phyloP scores from a whole-genome alignment of 53 echinoderm and acorn worm genomes.

The Pentamera pediparva region DNA sequence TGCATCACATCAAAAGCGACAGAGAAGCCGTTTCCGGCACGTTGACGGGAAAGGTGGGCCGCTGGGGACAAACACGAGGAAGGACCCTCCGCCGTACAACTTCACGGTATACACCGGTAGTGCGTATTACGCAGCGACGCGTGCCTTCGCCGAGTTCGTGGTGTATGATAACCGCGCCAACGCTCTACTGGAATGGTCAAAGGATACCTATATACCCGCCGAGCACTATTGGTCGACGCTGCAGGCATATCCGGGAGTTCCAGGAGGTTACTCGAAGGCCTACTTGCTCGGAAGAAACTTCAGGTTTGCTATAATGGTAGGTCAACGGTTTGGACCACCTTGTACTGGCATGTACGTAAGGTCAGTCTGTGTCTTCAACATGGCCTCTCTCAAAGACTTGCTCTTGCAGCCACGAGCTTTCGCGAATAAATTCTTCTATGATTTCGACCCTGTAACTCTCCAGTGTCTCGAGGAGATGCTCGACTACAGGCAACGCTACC shows the following conservation, averaged over 20 bases:
- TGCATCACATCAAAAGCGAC: neutral
- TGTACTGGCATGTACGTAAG: conserved; percentile 57
- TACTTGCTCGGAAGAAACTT: conserved; percentile 12
- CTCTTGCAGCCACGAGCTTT: conserved; percentile 39
- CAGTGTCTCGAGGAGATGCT: too few species aligned
- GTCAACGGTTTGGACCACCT: neutral
- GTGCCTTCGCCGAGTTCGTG: conserved; percentile 32
- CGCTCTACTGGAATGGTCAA: conserved; percentile 39
- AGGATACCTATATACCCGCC: conserved; percentile 45
- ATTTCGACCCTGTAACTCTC: conserved; percentile 53
- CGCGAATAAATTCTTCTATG: conserved; percentile 60
- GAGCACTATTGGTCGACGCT: conserved; percentile 62
- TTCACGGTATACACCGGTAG: conserved; percentile 55
- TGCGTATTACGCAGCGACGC: conserved; percentile 47
- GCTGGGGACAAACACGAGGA: neutral
- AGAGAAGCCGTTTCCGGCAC: conserved; percentile 16
- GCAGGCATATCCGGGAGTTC: conserved; percentile 40
- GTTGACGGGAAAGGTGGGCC: neutral
- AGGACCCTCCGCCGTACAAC: conserved; percentile 42
- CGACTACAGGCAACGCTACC: too few species aligned
- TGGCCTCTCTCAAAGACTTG: conserved; percentile 46
- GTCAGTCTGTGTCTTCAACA: conserved; percentile 44
- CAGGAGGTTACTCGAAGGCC: conserved; percentile 55
- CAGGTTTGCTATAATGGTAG: conserved; percentile 27
- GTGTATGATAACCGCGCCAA: conserved; percentile 30